Evolutionary conservation across 2,888 invertebrate species (phyloP), one percentile per base, ranked within the genome.

Genomic region (Lochmaea capreae): DNA sequence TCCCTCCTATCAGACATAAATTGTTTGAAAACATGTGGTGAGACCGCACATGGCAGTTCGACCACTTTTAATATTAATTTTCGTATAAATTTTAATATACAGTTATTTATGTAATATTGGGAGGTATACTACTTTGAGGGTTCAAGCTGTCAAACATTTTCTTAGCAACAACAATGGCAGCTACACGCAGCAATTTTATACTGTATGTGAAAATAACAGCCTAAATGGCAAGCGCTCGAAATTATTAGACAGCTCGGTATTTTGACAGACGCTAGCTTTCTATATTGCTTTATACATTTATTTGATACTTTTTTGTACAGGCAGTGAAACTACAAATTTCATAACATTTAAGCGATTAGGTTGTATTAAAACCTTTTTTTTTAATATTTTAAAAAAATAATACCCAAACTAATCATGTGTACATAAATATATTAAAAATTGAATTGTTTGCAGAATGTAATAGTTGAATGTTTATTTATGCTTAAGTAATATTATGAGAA

Each of bases 391-490:
- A 61, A 3, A 39, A n/a, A 61, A 61, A 14, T 39, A 61, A 33
- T 26, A 11, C 22, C 26, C 16, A 11, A 59, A 59, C 33, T 39
- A 54, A 39, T 18, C 39, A 61, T 39, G 26, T 61, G 39, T 61
- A 61, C 2, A 61, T 61, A 59, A 59, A 61, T 61, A 39, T 61
- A 61, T 61, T 33, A 61, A 10, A 39, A 39, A 33, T 61, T 59
- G 0, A 57, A 57, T 59, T 33, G 16, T 26, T 61, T 39, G 9
- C 61, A 61, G 61, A 61, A 33, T 54, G 10, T 10, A 16, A 16
- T 10, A 54, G 54, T 54, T 54, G 14, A 46, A 46, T 46, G 46
- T 46, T 54, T 54, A 54, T 54, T 16, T 54, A 54, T 54, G 54
- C 54, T 54, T 54, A 54, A 54, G 46, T 46, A 46, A 46, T 46